Conservation (phyloP, 2,113 vertebrate species). For the Ellobius talpinus region DNA sequence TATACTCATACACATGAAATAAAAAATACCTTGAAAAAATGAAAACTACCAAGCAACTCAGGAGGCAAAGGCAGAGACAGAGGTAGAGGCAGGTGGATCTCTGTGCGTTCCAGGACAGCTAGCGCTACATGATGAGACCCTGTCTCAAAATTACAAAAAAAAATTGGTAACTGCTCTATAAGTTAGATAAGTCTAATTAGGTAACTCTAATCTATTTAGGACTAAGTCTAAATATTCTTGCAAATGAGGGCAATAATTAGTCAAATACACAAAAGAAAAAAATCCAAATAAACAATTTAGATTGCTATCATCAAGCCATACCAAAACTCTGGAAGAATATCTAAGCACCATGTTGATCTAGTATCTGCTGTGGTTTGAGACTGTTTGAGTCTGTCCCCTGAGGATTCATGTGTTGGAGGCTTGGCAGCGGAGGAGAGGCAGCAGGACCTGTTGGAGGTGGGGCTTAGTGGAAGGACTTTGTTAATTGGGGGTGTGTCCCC, state of each 20-base stretch:
- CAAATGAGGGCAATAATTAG: neutral
- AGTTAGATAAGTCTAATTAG: neutral
- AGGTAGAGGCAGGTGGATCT: neutral
- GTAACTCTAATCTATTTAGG: neutral
- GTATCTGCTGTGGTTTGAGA: neutral
- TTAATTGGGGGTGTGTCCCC: neutral
- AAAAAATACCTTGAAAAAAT: neutral
- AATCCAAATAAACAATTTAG: neutral
- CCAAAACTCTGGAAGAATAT: neutral
- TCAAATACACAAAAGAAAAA: neutral
- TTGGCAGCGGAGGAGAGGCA: neutral
- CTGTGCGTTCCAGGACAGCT: neutral
- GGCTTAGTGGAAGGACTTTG: neutral
- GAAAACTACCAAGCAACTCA: neutral
- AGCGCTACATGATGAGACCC: neutral
- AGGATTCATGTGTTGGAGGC: neutral
- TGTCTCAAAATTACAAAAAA: neutral
- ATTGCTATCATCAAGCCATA: neutral
- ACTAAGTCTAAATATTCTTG: neutral
- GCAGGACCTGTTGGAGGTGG: neutral
- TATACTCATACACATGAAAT: neutral
- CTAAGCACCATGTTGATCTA: too few relatives aligned
- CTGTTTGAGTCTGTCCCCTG: neutral
- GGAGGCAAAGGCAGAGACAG: neutral
- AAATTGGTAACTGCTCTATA: neutral